Conservation (phyloP, 2,113 vertebrate genomes). For the Chloropsis cyanopogon region DNA sequence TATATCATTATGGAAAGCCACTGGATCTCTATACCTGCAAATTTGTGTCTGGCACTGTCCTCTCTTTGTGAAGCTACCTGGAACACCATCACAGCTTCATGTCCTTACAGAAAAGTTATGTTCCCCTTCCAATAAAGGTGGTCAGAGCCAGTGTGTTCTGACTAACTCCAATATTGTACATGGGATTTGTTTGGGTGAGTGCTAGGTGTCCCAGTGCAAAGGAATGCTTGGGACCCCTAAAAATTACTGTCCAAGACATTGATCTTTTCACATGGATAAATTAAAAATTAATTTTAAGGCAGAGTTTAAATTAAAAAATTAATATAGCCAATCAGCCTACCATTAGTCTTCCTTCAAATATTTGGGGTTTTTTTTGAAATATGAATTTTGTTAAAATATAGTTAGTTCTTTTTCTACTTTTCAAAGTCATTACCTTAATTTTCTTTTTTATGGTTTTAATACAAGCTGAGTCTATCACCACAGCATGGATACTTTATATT, state of each 20-base stretch:
- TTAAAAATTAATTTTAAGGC: neutral
- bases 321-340: neutral
- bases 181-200: neutral
- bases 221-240: neutral
- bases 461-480: neutral
- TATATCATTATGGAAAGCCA: neutral
- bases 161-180: neutral
- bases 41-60: neutral
- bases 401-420: neutral
- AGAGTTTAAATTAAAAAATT: neutral
- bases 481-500: neutral
- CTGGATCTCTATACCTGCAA: neutral
- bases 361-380: neutral
- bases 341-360: neutral
- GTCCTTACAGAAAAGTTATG: neutral
- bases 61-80: neutral
- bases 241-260: neutral
- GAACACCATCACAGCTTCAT: neutral
- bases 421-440: neutral
- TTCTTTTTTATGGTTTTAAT: neutral
- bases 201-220: neutral
- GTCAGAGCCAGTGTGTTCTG: neutral
- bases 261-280: neutral
- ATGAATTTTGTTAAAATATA: neutral
- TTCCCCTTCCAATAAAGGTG: neutral